Conservation (phyloP, 2,113 vertebrate species). For the Scomber japonicus region DNA sequence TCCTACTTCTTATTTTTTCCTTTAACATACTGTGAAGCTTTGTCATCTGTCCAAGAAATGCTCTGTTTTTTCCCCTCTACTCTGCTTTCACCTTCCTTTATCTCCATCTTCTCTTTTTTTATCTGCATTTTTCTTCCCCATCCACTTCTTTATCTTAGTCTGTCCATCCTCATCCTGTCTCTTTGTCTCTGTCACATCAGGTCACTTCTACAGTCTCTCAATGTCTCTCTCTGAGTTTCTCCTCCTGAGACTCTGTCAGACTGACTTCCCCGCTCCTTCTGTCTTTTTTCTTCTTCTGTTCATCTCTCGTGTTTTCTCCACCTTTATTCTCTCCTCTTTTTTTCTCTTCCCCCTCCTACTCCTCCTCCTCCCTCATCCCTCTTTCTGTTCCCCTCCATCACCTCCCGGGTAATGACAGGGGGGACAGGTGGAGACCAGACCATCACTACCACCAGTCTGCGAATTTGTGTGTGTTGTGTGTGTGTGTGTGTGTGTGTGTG, state of each 20-base stretch:
- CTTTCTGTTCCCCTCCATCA: slow-evolving; percentile 67
- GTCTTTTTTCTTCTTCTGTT: slow-evolving; percentile 41
- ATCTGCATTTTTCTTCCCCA: slow-evolving; percentile 25
- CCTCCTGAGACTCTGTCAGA: slow-evolving; percentile 50
- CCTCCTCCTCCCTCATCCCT: slow-evolving; percentile 15
- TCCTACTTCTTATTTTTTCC: not conserved
- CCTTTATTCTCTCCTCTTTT: not conserved
- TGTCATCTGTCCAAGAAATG: slow-evolving; percentile 2
- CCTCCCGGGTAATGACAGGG: slow-evolving; percentile 70
- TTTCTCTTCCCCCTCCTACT: not conserved
- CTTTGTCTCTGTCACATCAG: slow-evolving; percentile 48
- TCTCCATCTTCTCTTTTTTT: slow-evolving; percentile 12
- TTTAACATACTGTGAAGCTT: not conserved
- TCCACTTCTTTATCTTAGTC: slow-evolving; percentile 11
- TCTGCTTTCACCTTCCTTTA: not conserved
- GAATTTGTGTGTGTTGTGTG: slow-evolving; percentile 18
- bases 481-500: slow-evolving; percentile 45
- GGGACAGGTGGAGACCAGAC: slow-evolving; percentile 80
- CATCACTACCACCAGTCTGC: slow-evolving; percentile 62
- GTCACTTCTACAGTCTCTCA: slow-evolving; percentile 50
- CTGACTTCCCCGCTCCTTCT: slow-evolving; percentile 48
- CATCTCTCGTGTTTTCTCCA: slow-evolving; percentile 10
- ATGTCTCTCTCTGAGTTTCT: slow-evolving; percentile 30
- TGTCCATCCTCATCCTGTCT: slow-evolving; percentile 30
- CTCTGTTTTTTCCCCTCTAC: slow-evolving; percentile 7